Percentiles rank a stretch among this genome's conserved stretches.
Evolutionary conservation across 2,797 vertebrate species (phyloP).

Genomic region (Ataeniobius toweri): DNA sequence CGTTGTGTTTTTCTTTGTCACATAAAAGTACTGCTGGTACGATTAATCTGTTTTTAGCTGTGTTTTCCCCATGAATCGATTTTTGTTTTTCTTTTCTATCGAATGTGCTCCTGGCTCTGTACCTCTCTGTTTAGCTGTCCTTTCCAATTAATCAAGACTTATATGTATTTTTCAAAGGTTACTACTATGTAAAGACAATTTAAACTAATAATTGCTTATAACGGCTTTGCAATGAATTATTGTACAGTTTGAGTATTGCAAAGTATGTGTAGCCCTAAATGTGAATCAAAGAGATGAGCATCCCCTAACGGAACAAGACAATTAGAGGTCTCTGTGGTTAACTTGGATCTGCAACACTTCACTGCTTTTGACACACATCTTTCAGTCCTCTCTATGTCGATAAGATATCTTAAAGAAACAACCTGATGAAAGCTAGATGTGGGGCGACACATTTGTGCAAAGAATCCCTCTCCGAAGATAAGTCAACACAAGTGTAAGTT

Average conservation of each 20-base stretch:
- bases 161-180: too few relatives aligned
- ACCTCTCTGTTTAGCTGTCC: too few relatives aligned
- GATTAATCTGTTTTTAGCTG: not conserved
- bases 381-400: constrained; percentile 20
- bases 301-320: constrained; percentile 9
- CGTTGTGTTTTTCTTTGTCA: too few relatives aligned
- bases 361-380: constrained; percentile 9
- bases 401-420: constrained; percentile 18
- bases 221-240: not conserved
- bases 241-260: not conserved
- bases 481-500: constrained; percentile 4
- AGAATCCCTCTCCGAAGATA: constrained; percentile 29
- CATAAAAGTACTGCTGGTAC: too few relatives aligned
- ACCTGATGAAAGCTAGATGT: constrained; percentile 22
- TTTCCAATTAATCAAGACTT: too few relatives aligned
- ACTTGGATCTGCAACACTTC: constrained; percentile 2
- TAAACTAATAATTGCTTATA: not conserved
- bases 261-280: not conserved
- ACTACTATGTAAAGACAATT: not conserved
- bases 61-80: not conserved
- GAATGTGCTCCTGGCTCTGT: too few relatives aligned
- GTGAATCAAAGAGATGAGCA: not conserved
- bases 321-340: constrained; percentile 10
- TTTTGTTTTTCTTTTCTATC: too few relatives aligned
- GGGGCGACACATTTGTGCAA: constrained; percentile 26